Evolutionary conservation across 1,140 invertebrate species (phyloP).

Genomic region (Apis florea): DNA sequence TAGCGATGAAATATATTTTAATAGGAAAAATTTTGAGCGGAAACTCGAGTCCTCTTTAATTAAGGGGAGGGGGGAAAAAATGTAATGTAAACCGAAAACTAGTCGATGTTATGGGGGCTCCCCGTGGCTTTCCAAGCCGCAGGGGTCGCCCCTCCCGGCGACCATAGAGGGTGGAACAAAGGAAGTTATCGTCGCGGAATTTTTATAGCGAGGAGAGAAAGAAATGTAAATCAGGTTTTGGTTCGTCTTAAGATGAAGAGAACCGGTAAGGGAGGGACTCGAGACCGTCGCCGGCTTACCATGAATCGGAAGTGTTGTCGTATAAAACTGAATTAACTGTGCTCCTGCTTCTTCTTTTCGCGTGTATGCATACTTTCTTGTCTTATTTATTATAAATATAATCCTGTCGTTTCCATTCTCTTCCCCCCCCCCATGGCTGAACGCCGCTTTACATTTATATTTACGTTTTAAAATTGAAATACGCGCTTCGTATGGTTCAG

Average conservation of each 20-base stretch:
- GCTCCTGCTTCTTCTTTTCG: conserved; percentile 5
- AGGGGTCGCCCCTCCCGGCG: conserved; percentile 66
- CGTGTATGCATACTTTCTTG: background rate
- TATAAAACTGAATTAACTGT: conserved; percentile 51
- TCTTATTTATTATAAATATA: conserved; percentile 49
- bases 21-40: background rate
- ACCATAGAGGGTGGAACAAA: conserved; percentile 77
- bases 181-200: conserved; percentile 79
- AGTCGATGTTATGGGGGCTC: conserved; percentile 61
- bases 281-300: conserved; percentile 48
- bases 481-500: background rate
- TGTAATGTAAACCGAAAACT: conserved; percentile 77
- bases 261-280: conserved; percentile 29
- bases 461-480: conserved; percentile 7
- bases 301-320: conserved; percentile 49
- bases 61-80: conserved; percentile 66
- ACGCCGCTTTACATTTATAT: conserved; percentile 17
- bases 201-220: conserved; percentile 78
- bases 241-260: conserved; percentile 57
- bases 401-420: conserved; percentile 6
- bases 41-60: conserved; percentile 69
- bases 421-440: too few species aligned
- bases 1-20: background rate
- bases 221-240: conserved; percentile 79
- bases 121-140: conserved; percentile 59